These are phyloP conservation scores for Acanthosepion lycidas DNA, from an alignment of 2,888 invertebrate species.

Conservation along the genomic window DNA sequence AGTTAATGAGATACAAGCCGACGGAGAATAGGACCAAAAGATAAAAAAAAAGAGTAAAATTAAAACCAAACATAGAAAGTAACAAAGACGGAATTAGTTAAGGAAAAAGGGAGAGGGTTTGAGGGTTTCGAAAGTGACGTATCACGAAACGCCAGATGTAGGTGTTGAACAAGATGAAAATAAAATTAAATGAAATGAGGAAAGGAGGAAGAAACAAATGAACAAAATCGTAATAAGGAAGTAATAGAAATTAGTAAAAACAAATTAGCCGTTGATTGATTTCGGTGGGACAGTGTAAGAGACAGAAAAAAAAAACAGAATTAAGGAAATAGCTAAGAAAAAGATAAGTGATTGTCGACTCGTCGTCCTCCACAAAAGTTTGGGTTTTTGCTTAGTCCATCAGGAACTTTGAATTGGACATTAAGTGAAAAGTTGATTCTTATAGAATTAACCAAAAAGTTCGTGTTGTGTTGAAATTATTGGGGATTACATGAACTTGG, in stretches of 20 bases:
- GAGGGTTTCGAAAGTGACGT: too few species aligned
- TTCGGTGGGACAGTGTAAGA: not conserved
- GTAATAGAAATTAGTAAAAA: not conserved
- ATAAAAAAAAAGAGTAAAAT: too few species aligned
- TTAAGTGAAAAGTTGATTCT: too few species aligned
- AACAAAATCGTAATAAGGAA: not conserved
- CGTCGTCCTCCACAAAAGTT: not conserved
- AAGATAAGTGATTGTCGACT: not conserved
- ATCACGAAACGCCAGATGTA: not conserved
- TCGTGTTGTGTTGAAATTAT: too few species aligned
- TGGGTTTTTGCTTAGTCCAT: too few species aligned
- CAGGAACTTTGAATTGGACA: too few species aligned
- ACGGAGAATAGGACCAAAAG: too few species aligned
- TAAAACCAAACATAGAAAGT: too few species aligned
- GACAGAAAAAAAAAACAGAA: not conserved
- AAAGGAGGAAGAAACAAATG: not conserved
- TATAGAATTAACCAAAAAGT: too few species aligned
- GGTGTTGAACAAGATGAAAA: not conserved
- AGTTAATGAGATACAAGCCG: not conserved
- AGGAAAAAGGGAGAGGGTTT: too few species aligned
- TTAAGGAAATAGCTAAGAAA: not conserved
- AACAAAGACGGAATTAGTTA: too few species aligned
- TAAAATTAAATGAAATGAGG: not conserved
- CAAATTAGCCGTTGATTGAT: not conserved
- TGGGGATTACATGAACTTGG: too few species aligned